Percentiles rank a stretch among this genome's conserved stretches.
phyloP scores from a whole-genome alignment of 1,140 invertebrate genomes.

The Ceratosolen solmsi region DNA sequence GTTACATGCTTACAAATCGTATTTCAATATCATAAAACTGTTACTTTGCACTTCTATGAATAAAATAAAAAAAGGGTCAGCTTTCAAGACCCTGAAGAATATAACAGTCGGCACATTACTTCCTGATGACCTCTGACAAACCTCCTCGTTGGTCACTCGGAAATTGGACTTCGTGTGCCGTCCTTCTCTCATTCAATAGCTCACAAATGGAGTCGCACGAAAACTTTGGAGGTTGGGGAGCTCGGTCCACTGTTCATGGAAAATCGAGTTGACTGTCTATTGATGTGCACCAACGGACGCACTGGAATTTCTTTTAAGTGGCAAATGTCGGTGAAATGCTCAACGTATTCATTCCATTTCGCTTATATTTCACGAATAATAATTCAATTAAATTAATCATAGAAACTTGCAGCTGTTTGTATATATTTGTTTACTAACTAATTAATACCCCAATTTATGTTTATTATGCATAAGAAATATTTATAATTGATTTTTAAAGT shows the following conservation, averaged over 20 bases:
- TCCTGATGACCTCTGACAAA: constrained; percentile 40
- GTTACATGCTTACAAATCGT: too few species aligned
- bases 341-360: neutral
- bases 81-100: constrained; percentile 4
- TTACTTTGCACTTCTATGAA: too few species aligned
- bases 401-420: neutral
- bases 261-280: constrained; percentile 39
- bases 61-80: constrained; percentile 28
- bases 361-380: neutral
- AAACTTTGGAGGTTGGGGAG: neutral
- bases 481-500: neutral
- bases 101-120: constrained; percentile 36
- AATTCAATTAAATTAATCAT: neutral
- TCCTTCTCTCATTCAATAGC: constrained; percentile 17
- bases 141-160: constrained; percentile 35
- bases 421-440: neutral
- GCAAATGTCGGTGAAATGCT: neutral
- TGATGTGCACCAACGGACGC: neutral
- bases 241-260: constrained; percentile 7
- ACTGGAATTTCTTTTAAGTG: constrained; percentile 15
- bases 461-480: neutral
- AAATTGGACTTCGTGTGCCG: constrained; percentile 37
- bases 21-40: too few species aligned
- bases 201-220: constrained; percentile 7
- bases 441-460: neutral